These are phyloP conservation scores for Puffinus mauretanicus DNA, from an alignment of 2,113 vertebrate genomes.

Conservation along the genomic window DNA sequence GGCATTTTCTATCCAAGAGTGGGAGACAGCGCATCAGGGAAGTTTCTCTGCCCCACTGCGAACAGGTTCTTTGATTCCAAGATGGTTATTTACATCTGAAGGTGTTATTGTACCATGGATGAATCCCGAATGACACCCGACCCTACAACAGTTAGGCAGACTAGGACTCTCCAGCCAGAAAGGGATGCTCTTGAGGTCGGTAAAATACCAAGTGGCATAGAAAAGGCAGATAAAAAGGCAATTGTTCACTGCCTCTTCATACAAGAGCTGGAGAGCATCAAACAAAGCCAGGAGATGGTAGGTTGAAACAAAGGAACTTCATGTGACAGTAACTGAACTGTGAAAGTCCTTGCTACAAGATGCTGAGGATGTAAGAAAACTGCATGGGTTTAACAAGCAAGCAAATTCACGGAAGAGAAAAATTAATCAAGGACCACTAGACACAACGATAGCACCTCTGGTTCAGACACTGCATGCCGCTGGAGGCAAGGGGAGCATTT, in stretches of 20 bases:
- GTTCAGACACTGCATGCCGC: neutral
- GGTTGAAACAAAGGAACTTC: neutral
- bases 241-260: neutral
- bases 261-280: neutral
- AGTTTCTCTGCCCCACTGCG: neutral
- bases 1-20: neutral
- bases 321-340: neutral
- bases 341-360: neutral
- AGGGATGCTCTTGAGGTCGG: neutral
- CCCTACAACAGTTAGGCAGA: neutral
- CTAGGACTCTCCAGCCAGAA: neutral
- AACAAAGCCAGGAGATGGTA: neutral
- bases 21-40: neutral
- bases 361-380: neutral
- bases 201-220: neutral
- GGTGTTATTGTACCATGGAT: neutral
- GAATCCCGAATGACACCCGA: neutral
- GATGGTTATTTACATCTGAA: neutral
- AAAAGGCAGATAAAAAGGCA: neutral
- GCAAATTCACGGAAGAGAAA: neutral
- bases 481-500: neutral
- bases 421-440: neutral
- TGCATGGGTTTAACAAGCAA: neutral
- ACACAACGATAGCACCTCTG: neutral
- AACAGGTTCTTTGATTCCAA: neutral